phyloP scores from a whole-genome alignment of 2,888 invertebrate genomes.

The Phania funesta region DNA sequence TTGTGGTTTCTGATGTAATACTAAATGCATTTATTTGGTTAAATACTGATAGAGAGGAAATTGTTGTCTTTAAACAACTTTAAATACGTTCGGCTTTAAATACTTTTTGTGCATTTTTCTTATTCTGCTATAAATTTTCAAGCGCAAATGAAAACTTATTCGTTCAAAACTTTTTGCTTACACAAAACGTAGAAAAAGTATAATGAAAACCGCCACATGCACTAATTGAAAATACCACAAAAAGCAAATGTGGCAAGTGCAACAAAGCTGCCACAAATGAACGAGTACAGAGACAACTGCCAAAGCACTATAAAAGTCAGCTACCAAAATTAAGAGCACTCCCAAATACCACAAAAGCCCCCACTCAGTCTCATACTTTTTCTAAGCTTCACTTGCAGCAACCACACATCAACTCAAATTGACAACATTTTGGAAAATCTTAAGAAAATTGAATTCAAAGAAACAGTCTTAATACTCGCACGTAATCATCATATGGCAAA shows the following conservation, averaged over 20 bases:
- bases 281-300: neutral
- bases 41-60: neutral
- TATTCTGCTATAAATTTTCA: too few relatives aligned
- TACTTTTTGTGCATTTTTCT: too few relatives aligned
- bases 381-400: conserved; percentile 30
- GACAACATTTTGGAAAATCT: conserved; percentile 61
- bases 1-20: conserved; percentile 20
- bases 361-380: neutral
- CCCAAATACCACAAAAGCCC: neutral
- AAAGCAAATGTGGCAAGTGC: conserved; percentile 62
- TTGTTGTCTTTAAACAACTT: too few relatives aligned
- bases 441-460: conserved; percentile 61
- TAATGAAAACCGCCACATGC: conserved; percentile 44
- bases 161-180: neutral
- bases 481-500: neutral
- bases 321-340: conserved; percentile 11
- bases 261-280: conserved; percentile 19
- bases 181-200: neutral
- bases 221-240: conserved; percentile 70
- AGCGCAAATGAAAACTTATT: too few relatives aligned
- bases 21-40: conserved; percentile 1
- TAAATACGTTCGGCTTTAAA: too few relatives aligned
- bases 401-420: conserved; percentile 60
- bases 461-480: conserved; percentile 1
- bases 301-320: conserved; percentile 45